Base-by-base conservation (phyloP, 1,140 invertebrate genomes). In the Leptinotarsa undecemlineata region DNA sequence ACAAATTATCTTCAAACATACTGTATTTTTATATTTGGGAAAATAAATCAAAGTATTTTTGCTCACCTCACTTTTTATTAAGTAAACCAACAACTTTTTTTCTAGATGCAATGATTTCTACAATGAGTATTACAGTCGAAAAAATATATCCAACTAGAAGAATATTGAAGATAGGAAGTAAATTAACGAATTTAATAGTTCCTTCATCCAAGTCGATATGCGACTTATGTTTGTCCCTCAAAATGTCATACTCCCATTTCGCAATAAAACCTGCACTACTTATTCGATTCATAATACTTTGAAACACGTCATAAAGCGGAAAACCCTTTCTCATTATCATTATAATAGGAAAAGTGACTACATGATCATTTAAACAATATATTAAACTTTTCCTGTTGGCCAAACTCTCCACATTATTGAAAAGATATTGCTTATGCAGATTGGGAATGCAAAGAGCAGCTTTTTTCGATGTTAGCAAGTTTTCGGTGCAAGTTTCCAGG, bases 161-260 rank as follows among this genome's bases (percentile, higher is more conserved):
- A 19, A 48, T 21, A 8, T 63, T 21, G 19, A 72, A 72, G 63
- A 72, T 64, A 0, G 26, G 33, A 48, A 42, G 26, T 11, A 72
- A 47, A 47, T 72, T 48, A 15, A 11, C 33, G 15, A 72, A n/a
- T 64, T 33, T 63, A 1, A 72, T 72, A 20, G 26, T 42, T 17
- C n/a, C 47, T 23, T 63, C 60, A 48, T 63, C 42, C 6, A 21
- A 14, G 47, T 6, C 19, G 26, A 26, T 19, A 14, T n/a, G 57
- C 20, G 19, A 11, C 8, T 60, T 21, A n/a, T 17, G n/a, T 42
- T 64, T 72, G n/a, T 48, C 33, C 2, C 47, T 21, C 48, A 72
- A 64, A 19, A 72, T 17, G 47, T 72, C 71, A 15, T 64, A 21
- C n/a, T 64, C 20, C 71, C 71, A 72, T 64, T 72, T 72, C 14